Percentiles rank a stretch among this genome's conserved stretches.
Evolutionary conservation across 2,113 vertebrate genomes (phyloP).

Genomic region (Colossoma macropomum): DNA sequence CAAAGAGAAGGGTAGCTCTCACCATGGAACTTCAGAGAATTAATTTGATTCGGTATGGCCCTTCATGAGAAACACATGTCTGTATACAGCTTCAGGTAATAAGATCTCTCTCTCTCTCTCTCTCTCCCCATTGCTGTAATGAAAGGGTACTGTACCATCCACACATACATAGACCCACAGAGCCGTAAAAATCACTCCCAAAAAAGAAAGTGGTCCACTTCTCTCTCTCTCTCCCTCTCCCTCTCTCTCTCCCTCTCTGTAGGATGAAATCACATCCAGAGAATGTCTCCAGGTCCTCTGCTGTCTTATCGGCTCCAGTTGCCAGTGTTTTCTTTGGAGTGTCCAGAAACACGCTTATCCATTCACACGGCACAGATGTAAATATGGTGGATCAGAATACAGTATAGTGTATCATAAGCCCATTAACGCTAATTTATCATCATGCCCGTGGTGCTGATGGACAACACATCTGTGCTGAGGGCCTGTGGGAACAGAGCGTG

Average conservation of each 20-base stretch:
- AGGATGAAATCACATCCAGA: constrained; percentile 46
- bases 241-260: neutral
- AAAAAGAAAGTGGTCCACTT: constrained; percentile 42
- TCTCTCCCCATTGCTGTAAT: constrained; percentile 51
- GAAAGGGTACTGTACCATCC: constrained; percentile 62
- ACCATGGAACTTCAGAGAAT: constrained; percentile 83
- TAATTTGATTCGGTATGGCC: constrained; percentile 82
- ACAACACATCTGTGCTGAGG: constrained; percentile 70
- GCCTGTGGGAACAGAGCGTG: constrained; percentile 70
- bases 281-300: constrained; percentile 24
- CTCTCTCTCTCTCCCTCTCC: constrained; percentile 30
- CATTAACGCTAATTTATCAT: constrained; percentile 81
- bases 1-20: constrained; percentile 82
- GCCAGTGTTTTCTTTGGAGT: constrained; percentile 49
- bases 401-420: constrained; percentile 65
- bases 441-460: constrained; percentile 66
- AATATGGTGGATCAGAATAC: constrained; percentile 44
- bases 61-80: constrained; percentile 86
- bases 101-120: constrained; percentile 65
- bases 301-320: constrained; percentile 37
- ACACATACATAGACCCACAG: constrained; percentile 14
- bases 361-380: constrained; percentile 44
- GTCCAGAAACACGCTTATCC: constrained; percentile 29
- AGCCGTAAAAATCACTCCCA: constrained; percentile 44
- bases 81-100: constrained; percentile 75